Percentiles rank a stretch among this genome's conserved stretches.
phyloP scores from a whole-genome alignment of 2,797 vertebrate species.

The Pseudochromis fuscus region DNA sequence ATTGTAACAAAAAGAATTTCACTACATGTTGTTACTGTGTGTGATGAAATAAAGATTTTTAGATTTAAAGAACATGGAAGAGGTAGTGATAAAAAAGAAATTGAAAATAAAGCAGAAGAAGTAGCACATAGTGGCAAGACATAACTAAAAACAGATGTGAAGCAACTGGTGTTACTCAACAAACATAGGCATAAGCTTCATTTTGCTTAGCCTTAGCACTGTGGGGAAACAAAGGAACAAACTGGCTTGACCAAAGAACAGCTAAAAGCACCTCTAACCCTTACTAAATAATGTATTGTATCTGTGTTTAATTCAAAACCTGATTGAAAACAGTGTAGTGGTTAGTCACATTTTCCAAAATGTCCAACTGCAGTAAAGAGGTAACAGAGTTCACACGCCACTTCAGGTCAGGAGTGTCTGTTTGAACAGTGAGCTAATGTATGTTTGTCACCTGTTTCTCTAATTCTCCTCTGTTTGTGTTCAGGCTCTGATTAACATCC shows the following conservation, averaged over 20 bases:
- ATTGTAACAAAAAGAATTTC: no score
- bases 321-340: not conserved
- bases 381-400: not conserved
- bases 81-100: no score
- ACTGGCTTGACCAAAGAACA: not conserved
- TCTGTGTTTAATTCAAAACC: not conserved
- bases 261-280: not conserved
- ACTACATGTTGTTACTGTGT: no score
- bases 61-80: no score
- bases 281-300: not conserved
- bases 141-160: no score
- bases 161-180: no score
- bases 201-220: not conserved
- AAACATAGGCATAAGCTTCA: not conserved
- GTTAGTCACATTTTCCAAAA: not conserved
- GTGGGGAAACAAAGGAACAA: not conserved
- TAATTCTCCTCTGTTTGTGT: slow-evolving; percentile 23
- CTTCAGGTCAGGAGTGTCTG: slow-evolving; percentile 15
- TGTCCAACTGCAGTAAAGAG: not conserved
- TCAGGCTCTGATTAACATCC: slow-evolving; percentile 91
- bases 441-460: slow-evolving; percentile 24
- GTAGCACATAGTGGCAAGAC: no score
- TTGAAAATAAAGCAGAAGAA: no score
- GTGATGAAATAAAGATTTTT: no score
- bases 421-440: slow-evolving; percentile 17